Conservation (phyloP, 2,888 invertebrate genomes). For the Agrochola lychnidis region DNA sequence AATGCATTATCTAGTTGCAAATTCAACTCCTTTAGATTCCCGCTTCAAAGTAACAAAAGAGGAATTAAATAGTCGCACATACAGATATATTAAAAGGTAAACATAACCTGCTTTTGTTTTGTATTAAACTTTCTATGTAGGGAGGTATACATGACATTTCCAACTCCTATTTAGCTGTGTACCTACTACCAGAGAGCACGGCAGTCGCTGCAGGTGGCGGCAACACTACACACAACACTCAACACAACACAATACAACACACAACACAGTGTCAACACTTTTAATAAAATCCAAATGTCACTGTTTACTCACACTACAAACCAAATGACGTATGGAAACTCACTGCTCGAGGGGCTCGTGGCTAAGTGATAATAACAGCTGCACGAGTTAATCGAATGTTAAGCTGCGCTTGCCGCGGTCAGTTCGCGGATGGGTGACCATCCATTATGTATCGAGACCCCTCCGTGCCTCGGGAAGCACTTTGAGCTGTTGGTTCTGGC, state of each 20-base stretch:
- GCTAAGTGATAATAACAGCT: too few relatives aligned
- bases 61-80: background rate
- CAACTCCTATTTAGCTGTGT: conserved; percentile 21
- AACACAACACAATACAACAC: too few relatives aligned
- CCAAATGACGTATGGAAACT: background rate
- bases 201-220: background rate
- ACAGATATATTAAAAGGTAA: background rate
- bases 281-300: background rate
- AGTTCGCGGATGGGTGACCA: too few relatives aligned
- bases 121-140: conserved; percentile 8
- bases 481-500: too few relatives aligned
- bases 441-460: too few relatives aligned
- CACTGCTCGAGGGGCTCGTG: background rate
- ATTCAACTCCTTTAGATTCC: conserved; percentile 6
- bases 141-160: conserved; percentile 22
- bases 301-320: background rate
- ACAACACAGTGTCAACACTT: background rate
- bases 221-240: too few relatives aligned
- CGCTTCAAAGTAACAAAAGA: conserved; percentile 21
- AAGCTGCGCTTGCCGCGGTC: too few relatives aligned
- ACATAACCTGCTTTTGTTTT: conserved; percentile 6
- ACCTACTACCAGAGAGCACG: background rate
- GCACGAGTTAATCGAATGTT: too few relatives aligned
- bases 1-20: background rate
- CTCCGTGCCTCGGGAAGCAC: too few relatives aligned